Evolutionary conservation across 2,113 vertebrate genomes (phyloP).

Genomic region (Nyctibius bracteatus): DNA sequence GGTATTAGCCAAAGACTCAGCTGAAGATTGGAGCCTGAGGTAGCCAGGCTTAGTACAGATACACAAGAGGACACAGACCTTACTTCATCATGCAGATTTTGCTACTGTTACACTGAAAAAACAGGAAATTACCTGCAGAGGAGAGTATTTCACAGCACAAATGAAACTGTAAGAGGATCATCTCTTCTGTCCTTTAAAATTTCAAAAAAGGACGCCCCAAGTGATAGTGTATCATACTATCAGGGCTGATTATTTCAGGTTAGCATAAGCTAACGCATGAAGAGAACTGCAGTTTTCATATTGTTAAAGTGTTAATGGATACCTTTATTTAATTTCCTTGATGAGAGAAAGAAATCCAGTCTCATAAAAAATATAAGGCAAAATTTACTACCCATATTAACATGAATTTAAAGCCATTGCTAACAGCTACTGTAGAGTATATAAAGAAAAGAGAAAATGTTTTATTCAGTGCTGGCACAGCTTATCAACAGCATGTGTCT

Average conservation of each 20-base stretch:
- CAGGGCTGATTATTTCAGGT: background rate
- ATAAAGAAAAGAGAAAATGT: background rate
- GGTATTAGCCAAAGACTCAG: background rate
- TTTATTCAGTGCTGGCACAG: conserved; percentile 35
- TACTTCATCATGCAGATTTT: background rate
- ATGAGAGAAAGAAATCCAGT: background rate
- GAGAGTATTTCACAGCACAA: background rate
- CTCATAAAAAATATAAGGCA: background rate
- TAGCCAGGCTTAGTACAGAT: background rate
- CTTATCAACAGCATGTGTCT: conserved; percentile 40
- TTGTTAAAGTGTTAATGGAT: background rate
- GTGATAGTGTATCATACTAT: background rate
- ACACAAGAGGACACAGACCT: background rate
- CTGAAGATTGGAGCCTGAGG: background rate
- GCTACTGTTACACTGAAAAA: background rate
- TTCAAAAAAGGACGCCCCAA: background rate
- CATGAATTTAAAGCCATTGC: background rate
- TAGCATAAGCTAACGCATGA: background rate
- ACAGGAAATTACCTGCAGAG: background rate
- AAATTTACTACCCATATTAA: background rate
- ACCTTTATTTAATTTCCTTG: background rate
- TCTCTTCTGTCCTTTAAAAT: background rate
- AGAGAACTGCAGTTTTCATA: background rate
- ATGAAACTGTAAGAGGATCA: background rate
- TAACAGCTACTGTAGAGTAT: background rate